Evolutionary conservation across 2,113 vertebrate genomes (phyloP).

Genomic region (Brienomyrus longianalis): DNA sequence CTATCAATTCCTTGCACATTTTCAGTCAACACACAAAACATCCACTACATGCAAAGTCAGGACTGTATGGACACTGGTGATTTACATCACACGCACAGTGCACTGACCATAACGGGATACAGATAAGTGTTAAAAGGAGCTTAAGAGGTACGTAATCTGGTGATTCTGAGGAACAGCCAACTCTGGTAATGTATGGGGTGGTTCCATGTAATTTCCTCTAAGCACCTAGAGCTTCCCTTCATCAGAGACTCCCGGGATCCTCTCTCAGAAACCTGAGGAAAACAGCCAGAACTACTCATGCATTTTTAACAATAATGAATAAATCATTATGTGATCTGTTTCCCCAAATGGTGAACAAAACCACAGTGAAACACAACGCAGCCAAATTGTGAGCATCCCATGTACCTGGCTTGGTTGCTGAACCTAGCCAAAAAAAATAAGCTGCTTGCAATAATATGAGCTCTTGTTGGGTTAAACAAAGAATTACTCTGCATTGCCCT

Average conservation of each 20-base stretch:
- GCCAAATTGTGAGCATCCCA: background rate
- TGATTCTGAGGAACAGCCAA: background rate
- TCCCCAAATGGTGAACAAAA: conserved; percentile 16
- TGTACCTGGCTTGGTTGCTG: background rate
- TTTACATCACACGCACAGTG: background rate
- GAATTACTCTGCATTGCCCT: background rate
- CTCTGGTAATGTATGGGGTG: background rate
- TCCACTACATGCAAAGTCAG: background rate
- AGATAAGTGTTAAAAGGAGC: background rate
- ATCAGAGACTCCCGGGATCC: background rate
- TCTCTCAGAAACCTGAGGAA: conserved; percentile 17
- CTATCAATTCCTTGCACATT: background rate
- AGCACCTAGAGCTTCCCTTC: conserved; percentile 6
- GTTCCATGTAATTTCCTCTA: background rate
- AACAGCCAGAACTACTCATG: background rate
- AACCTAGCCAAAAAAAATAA: background rate
- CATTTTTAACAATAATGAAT: conserved; percentile 22
- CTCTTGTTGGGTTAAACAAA: background rate
- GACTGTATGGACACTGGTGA: background rate
- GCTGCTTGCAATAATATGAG: background rate
- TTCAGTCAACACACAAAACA: background rate
- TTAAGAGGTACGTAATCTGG: background rate
- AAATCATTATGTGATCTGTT: conserved; percentile 2
- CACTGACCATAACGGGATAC: background rate
- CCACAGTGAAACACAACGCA: conserved; percentile 9